Percentiles rank a stretch among this genome's conserved stretches.
phyloP scores from a whole-genome alignment of 2,888 invertebrate genomes.

The Aquatica leii region DNA sequence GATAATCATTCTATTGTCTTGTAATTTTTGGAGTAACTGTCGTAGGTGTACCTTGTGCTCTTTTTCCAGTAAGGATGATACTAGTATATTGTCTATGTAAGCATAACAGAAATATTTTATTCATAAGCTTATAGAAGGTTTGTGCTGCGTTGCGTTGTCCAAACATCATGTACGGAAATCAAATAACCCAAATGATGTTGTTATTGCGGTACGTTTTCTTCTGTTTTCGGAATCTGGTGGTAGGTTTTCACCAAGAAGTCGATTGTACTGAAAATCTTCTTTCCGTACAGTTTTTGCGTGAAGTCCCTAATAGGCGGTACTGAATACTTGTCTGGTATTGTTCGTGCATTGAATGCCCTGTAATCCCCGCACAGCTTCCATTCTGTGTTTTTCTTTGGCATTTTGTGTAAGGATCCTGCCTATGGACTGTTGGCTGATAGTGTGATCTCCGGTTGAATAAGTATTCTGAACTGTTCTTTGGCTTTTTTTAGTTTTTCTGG shows the following conservation, averaged over 20 bases:
- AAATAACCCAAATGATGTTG: constrained; percentile 43
- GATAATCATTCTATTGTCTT: constrained; percentile 27
- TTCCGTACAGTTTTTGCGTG: not conserved
- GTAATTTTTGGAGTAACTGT: too few relatives aligned
- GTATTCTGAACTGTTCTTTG: constrained; percentile 43
- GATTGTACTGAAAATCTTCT: constrained; percentile 45
- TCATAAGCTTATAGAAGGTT: constrained; percentile 56
- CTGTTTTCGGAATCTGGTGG: constrained; percentile 52
- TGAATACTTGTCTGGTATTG: too few relatives aligned
- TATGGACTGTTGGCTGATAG: constrained; percentile 46
- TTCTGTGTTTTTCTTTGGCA: constrained; percentile 40
- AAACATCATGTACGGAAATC: constrained; percentile 52
- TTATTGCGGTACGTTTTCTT: constrained; percentile 49
- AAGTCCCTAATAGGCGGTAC: constrained; percentile 49
- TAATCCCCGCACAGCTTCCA: constrained; percentile 45
- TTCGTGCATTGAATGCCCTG: constrained; percentile 32
- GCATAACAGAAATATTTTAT: constrained; percentile 48
- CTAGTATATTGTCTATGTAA: constrained; percentile 54
- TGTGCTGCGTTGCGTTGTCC: constrained; percentile 57
- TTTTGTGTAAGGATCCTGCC: constrained; percentile 47
- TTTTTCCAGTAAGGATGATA: constrained; percentile 37
- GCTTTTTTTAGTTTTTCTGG: constrained; percentile 47
- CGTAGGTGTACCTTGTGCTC: constrained; percentile 47
- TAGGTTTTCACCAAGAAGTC: constrained; percentile 55
- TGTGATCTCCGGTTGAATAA: constrained; percentile 43